Base-by-base conservation (phyloP, 1,140 invertebrate genomes). In the Lordiphosa mommai region DNA sequence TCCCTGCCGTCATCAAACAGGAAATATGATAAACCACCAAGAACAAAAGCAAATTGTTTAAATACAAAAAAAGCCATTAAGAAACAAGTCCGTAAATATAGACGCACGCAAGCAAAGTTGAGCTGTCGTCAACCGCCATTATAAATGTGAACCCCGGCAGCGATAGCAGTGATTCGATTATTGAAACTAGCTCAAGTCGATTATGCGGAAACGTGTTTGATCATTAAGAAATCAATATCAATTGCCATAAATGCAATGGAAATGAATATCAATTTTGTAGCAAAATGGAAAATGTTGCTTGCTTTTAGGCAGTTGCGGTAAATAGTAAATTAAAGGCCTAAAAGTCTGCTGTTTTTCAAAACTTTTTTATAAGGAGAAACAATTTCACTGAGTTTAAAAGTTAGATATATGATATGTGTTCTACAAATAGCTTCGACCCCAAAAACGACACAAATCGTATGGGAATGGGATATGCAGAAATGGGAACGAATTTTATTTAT, bases 81-180 rank as follows among this genome's bases (percentile, higher is more conserved):
- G 3, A 23, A 50, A 32, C 29, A 37, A 38, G 12, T 16, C 8
- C 7, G 16, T 17, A 4, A 20, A 7, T 8, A 14, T 13, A 2
- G 20, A 34, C 13, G 14, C 16, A 10, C 1, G 8, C 10, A n/a
- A 10, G 1, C 2, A 14, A 23, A 17, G 33, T 10, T 16, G 29
- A 55, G 41, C 44, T 67, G 63, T 67, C 53, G 63, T 66, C 63
- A 67, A 67, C 52, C 63, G 63, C 32, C 48, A 46, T 10, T 4
- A 37, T 9, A 17, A n/a, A 51, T 12, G 5, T 27, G 10, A 44
- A 16, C 27, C 9, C 6, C 20, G 20, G 4, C 37, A 4, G 9
- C 13, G 4, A 37, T 8, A 34, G 27, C 14, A 27, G 13, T 13
- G 23, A 27, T 27, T 43, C 40, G 23, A 7, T 43, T 30, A 8